These are phyloP conservation scores for Crepidodera aurea DNA, from an alignment of 2,888 invertebrate species.

Conservation along the genomic window DNA sequence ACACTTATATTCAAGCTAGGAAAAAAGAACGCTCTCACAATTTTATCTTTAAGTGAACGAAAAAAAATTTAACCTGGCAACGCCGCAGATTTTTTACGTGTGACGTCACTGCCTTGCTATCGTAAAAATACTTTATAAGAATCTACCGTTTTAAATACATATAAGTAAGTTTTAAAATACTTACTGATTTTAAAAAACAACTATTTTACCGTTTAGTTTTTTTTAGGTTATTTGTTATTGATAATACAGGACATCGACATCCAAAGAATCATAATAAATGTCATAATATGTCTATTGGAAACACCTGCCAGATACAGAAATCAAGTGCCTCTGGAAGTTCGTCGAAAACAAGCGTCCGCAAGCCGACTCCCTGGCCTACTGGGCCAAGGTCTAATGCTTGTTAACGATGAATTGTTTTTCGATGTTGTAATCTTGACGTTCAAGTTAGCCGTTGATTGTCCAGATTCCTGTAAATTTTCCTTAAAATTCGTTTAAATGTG, in stretches of 20 bases:
- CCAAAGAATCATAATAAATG: constrained; percentile 4
- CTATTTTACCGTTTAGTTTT: no score
- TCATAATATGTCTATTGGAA: constrained; percentile 16
- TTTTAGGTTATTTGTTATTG: constrained; percentile 46
- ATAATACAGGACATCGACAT: constrained; percentile 12
- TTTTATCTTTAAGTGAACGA: no score
- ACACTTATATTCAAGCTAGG: no score
- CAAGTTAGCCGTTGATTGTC: constrained; percentile 50
- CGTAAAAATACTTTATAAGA: no score
- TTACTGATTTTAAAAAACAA: no score
- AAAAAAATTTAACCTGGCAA: no score
- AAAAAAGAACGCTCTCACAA: no score
- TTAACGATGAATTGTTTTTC: constrained; percentile 50
- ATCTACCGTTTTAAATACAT: no score
- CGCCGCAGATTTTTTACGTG: no score
- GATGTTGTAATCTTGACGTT: constrained; percentile 52
- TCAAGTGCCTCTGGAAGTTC: constrained; percentile 42
- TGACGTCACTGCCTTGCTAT: no score
- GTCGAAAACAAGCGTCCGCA: constrained; percentile 49
- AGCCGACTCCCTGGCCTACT: constrained; percentile 57
- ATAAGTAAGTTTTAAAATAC: no score
- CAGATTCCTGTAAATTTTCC: constrained; percentile 51
- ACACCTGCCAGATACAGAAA: constrained; percentile 26
- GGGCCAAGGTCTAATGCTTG: constrained; percentile 52
- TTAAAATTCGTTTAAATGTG: no score